phyloP scores from a whole-genome alignment of 2,797 vertebrate genomes.

The Syngnathus rostellatus region DNA sequence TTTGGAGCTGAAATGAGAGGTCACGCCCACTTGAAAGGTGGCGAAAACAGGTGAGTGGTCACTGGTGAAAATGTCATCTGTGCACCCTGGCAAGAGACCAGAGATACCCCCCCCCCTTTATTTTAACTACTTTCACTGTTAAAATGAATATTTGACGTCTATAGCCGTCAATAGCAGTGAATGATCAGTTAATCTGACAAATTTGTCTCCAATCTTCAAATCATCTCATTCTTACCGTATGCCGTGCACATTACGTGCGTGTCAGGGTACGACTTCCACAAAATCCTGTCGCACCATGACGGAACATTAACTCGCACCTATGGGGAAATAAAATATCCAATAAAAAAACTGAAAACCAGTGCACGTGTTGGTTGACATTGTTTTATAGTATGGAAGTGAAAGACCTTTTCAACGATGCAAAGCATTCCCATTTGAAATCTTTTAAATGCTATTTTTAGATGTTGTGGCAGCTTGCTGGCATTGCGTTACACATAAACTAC shows the following conservation, averaged over 20 bases:
- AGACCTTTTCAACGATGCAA: not conserved
- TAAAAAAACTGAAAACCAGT: slow-evolving; percentile 1
- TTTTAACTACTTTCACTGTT: too few relatives aligned
- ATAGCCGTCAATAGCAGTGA: too few relatives aligned
- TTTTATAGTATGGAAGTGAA: not conserved
- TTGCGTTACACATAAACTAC: slow-evolving; percentile 27
- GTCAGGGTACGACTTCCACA: slow-evolving; percentile 79
- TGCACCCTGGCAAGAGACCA: slow-evolving; percentile 65
- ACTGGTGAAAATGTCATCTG: slow-evolving; percentile 79
- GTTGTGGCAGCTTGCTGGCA: slow-evolving; percentile 41
- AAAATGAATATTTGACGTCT: too few relatives aligned
- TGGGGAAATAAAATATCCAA: slow-evolving; percentile 17
- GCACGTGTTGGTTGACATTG: not conserved
- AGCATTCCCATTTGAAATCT: not conserved
- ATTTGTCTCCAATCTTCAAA: not conserved
- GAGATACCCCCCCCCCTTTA: not conserved
- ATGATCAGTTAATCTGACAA: not conserved
- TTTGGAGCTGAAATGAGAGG: slow-evolving; percentile 55
- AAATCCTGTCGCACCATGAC: slow-evolving; percentile 79
- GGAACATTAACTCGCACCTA: slow-evolving; percentile 77
- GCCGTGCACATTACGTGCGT: slow-evolving; percentile 70
- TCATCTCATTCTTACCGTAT: slow-evolving; percentile 63
- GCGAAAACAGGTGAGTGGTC: slow-evolving; percentile 81
- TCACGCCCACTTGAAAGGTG: slow-evolving; percentile 74
- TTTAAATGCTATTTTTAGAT: slow-evolving; percentile 42